Percentiles rank a stretch among this genome's conserved stretches.
Conservation (phyloP, 2,888 invertebrate genomes). For the Aspidiotus rigidus region DNA sequence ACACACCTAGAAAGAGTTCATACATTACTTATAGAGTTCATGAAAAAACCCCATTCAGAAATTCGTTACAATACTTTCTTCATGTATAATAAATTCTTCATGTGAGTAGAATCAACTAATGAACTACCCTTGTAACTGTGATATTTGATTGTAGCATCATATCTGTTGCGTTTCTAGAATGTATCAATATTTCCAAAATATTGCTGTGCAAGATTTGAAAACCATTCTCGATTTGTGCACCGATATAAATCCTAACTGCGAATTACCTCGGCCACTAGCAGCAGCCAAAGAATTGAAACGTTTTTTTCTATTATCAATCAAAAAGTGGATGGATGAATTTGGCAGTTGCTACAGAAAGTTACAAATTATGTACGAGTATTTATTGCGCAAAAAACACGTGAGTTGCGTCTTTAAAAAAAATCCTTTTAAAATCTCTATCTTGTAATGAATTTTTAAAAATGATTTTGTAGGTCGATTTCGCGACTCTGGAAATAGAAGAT, state of each 20-base stretch:
- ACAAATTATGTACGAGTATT: constrained; percentile 22
- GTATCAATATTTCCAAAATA: constrained; percentile 47
- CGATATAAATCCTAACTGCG: constrained; percentile 44
- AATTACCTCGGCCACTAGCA: constrained; percentile 47
- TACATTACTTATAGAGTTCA: constrained; percentile 44
- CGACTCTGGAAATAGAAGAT: constrained; percentile 28
- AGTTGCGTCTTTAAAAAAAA: background rate
- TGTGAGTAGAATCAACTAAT: constrained; percentile 38
- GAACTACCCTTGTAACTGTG: background rate
- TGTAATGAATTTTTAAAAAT: background rate
- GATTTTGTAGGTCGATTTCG: constrained; percentile 25
- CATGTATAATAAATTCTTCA: constrained; percentile 48
- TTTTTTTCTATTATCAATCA: constrained; percentile 44
- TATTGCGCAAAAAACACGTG: constrained; percentile 35
- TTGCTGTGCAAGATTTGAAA: constrained; percentile 46
- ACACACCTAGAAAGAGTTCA: constrained; percentile 45
- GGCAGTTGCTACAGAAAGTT: constrained; percentile 24
- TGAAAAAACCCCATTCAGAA: constrained; percentile 49
- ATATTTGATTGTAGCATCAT: background rate
- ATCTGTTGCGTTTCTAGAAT: constrained; percentile 42
- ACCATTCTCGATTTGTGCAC: constrained; percentile 42
- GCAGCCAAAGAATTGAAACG: constrained; percentile 45
- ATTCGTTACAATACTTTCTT: constrained; percentile 48
- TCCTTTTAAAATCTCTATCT: background rate
- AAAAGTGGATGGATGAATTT: constrained; percentile 44